A percentile compares a stretch with the other conserved stretches of the same genome.
These are phyloP conservation scores for Sternarchorhynchus goeldii DNA, from an alignment of 2,797 vertebrate genomes.

Conservation along the genomic window DNA sequence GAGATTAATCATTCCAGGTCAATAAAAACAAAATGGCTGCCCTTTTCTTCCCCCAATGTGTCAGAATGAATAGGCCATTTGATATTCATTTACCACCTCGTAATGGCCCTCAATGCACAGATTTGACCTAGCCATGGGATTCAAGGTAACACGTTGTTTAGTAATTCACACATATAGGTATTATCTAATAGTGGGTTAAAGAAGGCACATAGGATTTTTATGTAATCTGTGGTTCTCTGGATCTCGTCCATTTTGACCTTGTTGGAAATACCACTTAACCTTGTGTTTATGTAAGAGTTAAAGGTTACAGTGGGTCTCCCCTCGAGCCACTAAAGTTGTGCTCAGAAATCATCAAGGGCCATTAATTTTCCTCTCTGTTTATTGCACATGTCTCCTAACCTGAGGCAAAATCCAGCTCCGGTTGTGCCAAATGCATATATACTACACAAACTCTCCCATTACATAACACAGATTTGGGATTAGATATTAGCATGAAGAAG, in stretches of 20 bases:
- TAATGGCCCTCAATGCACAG: constrained; percentile 54
- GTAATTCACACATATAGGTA: constrained; percentile 37
- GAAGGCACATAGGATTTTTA: constrained; percentile 37
- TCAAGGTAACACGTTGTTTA: constrained; percentile 51
- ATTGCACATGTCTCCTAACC: constrained; percentile 61
- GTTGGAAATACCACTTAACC: constrained; percentile 57
- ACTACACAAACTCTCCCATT: constrained; percentile 57
- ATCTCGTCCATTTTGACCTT: constrained; percentile 49
- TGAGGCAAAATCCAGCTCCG: constrained; percentile 48
- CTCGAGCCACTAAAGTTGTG: constrained; percentile 51
- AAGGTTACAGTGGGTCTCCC: constrained; percentile 60
- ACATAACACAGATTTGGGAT: constrained; percentile 59
- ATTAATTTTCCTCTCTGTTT: constrained; percentile 69
- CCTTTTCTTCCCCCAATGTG: constrained; percentile 56
- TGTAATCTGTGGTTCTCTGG: constrained; percentile 17
- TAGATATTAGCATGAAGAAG: constrained; percentile 67
- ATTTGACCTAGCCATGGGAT: constrained; percentile 44
- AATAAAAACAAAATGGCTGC: constrained; percentile 70
- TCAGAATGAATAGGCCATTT: constrained; percentile 54
- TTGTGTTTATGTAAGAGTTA: constrained; percentile 58
- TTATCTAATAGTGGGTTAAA: constrained; percentile 7
- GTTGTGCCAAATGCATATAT: constrained; percentile 59
- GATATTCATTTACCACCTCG: constrained; percentile 68
- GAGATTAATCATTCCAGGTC: constrained; percentile 68
- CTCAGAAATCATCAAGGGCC: constrained; percentile 58